Base-by-base conservation (phyloP, 2,888 invertebrate genomes). In the Cephus pulcher region DNA sequence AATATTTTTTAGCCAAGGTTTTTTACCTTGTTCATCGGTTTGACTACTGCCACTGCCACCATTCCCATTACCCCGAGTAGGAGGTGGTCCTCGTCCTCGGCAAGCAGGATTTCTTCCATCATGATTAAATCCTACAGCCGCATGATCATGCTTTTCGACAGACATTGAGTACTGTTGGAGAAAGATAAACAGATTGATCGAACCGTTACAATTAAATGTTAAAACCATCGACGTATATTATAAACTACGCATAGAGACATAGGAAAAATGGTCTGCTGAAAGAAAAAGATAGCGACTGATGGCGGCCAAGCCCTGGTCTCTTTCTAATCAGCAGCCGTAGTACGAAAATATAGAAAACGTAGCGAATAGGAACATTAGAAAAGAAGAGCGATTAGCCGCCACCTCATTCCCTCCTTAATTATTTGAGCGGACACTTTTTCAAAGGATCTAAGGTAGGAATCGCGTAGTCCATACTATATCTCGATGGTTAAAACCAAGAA, bases 41-140 rank as follows among this genome's bases (percentile, higher is more conserved):
- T 56, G 56, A 6, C 37, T 34, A 75, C 56, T 34, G 68, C 32
- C 76, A 75, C 56, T 34, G 70, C 32, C 76, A 56, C 23, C 56
- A 30, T 56, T 73, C 30, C 69, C 74, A 70, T 1, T 68, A 4
- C 35, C 56, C 30, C 32, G 70, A 11, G 81, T 78, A 15, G 75
- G 40, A 35, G 70, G 79, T 75, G 76, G 74, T 12, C 75, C 78
- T 33, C 78, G 73, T 70, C 75, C 70, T 73, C 74, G 34, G 69
- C 75, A 76, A 32, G 75, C 78, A 23, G 76, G 69, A 37, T 78
- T 76, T 34, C 78, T n/a, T 75, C 70, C 79, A 37, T 30, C 33
- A 23, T 23, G 56, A 23, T 56, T 56, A 56, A 56, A 56, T 56
- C 56, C 23, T 56, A 56, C 9, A 56, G 56, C 56, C 23, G 56